phyloP scores from a whole-genome alignment of 2,113 vertebrate species.

The Oryzias melastigma region DNA sequence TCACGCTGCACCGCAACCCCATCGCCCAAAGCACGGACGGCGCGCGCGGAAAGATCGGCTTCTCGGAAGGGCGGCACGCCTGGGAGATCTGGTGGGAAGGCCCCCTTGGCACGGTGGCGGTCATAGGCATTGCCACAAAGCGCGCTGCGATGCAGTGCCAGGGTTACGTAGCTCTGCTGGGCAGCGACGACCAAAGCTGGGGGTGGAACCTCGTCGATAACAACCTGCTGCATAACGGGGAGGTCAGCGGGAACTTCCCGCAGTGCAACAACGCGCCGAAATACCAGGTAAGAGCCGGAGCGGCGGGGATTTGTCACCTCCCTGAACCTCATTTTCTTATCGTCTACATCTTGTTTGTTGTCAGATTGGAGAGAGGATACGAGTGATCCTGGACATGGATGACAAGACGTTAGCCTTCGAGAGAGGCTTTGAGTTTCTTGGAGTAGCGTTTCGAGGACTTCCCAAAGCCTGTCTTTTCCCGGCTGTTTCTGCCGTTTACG shows the following conservation, averaged over 20 bases:
- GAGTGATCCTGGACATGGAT: conserved; percentile 99
- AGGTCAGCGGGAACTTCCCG: conserved; percentile 96
- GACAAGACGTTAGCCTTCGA: conserved; percentile 98
- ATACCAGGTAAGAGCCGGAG: conserved; percentile 84
- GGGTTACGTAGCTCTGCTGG: conserved; percentile 94
- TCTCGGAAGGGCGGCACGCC: conserved; percentile 94
- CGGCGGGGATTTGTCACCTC: neutral
- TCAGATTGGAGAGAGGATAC: conserved; percentile 98
- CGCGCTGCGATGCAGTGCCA: conserved; percentile 96
- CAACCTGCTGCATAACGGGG: conserved; percentile 96
- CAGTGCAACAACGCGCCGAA: conserved; percentile 99
- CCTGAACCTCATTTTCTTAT: neutral
- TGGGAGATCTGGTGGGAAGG: conserved; percentile 99
- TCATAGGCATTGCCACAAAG: conserved; percentile 96
- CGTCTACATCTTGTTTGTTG: conserved; percentile 33
- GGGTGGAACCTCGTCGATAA: conserved; percentile 99
- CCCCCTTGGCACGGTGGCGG: conserved; percentile 95
- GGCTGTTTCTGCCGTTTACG: conserved; percentile 97
- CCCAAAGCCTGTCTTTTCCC: conserved; percentile 96
- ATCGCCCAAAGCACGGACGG: conserved; percentile 98
- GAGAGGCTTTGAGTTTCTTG: conserved; percentile 96
- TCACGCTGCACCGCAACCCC: conserved; percentile 97
- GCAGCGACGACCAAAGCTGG: conserved; percentile 98
- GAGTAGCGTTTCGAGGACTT: conserved; percentile 95
- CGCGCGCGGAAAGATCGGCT: conserved; percentile 95